A percentile compares a stretch with the other conserved stretches of the same genome.
These are phyloP conservation scores for Solea solea DNA, from an alignment of 2,113 vertebrate species.

Conservation along the genomic window DNA sequence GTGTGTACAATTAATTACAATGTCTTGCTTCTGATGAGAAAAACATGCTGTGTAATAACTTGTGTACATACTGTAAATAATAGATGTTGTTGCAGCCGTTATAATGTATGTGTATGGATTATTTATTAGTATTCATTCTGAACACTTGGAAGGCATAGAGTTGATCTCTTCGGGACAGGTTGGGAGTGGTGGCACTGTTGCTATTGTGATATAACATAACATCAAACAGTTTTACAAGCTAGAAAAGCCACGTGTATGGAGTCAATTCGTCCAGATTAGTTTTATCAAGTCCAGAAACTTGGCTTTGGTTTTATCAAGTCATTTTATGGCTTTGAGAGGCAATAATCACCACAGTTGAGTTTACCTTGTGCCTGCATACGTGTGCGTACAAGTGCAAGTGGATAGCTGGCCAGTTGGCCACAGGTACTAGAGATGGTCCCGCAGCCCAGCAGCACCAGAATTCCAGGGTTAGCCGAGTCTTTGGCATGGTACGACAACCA, in stretches of 20 bases:
- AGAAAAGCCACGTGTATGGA: too few relatives aligned
- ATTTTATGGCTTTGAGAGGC: background rate
- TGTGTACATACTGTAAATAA: too few relatives aligned
- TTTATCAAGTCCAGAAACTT: background rate
- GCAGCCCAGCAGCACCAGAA: conserved; percentile 89
- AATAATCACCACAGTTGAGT: conserved; percentile 13
- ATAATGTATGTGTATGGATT: too few relatives aligned
- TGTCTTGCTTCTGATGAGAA: too few relatives aligned
- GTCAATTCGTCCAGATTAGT: background rate
- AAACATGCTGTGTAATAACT: too few relatives aligned
- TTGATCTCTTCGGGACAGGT: background rate
- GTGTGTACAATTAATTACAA: too few relatives aligned
- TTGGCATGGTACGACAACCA: conserved; percentile 90
- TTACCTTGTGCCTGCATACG: conserved; percentile 96
- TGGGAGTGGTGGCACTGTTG: background rate
- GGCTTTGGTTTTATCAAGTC: background rate
- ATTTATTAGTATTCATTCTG: background rate
- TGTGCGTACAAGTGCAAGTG: conserved; percentile 90
- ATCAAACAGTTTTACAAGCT: too few relatives aligned
- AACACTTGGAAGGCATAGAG: background rate
- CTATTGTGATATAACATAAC: too few relatives aligned
- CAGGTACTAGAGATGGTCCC: conserved; percentile 92
- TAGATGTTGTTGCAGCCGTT: too few relatives aligned
- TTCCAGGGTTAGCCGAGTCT: conserved; percentile 89
- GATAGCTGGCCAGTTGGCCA: conserved; percentile 93